Evolutionary conservation across 2,113 vertebrate genomes (phyloP), one percentile per base, ranked within the genome.

Genomic region (Copsychus sechellarum): DNA sequence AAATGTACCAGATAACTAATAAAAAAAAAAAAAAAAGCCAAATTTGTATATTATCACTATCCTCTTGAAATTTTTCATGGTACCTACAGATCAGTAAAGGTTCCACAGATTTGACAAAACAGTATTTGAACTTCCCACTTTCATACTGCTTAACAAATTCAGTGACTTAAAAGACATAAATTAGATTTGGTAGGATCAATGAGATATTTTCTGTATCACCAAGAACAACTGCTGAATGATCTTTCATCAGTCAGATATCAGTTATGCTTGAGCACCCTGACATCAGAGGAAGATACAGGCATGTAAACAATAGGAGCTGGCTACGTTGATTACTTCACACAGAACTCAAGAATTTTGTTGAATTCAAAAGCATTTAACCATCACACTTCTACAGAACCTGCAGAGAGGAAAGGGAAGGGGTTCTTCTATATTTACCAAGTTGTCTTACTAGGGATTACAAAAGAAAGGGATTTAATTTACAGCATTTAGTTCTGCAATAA

Each of bases 401-500:
- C 88, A 94, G 28, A 96, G 73, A 92, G 73, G 73, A 90, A 92
- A 53, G 88, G 94, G 76, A 81, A 93, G 65, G 72, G 84, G 19
- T 48, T 80, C 64, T 95, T 97, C 95, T 56, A 38, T 54, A 93
- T 89, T 86, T 60, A 81, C 36, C 88, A 82, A 85, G 74, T 88
- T 89, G 88, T 83, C 72, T 96, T 87, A 81, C 65, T 95, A 95
- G 62, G 36, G 89, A 95, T 78, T 84, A 94, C 85, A 95, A 97
- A 96, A 95, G 58, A 94, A 96, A 94, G 51, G 71, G 80, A 95
- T 90, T 97, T 96, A 48, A 93, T 81, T 96, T 97, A 97, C 78
- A 95, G 85, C 91, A 92, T 90, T 88, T 89, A 95, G 79, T 95
- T 97, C 92, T 95, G 94, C 91, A 97, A 81, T 95, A 95, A 97